Evolutionary conservation across 2,113 vertebrate genomes (phyloP).

Genomic region (Alectura lathami): DNA sequence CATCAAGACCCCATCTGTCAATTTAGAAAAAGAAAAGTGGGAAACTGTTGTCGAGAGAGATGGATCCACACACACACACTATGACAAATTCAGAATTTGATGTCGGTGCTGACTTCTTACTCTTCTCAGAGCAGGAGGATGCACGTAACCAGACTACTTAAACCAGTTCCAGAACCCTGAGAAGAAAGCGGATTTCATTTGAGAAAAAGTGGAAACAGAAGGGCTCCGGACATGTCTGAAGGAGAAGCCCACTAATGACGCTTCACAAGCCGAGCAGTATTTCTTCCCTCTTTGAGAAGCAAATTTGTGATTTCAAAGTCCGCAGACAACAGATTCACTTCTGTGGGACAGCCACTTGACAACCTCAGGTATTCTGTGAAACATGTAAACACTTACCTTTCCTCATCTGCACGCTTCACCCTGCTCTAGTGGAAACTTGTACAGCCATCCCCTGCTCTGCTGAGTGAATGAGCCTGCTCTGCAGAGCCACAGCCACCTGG

Average conservation of each 20-base stretch:
- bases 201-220: not conserved
- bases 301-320: not conserved
- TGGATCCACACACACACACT: not conserved
- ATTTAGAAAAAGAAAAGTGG: not conserved
- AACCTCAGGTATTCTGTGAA: not conserved
- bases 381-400: not conserved
- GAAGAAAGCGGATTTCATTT: not conserved
- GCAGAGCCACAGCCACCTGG: fast-evolving
- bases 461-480: fast-evolving
- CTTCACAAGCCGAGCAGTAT: not conserved
- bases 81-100: not conserved
- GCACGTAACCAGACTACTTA: not conserved
- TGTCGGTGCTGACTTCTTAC: not conserved
- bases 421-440: not conserved
- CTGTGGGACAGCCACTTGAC: fast-evolving
- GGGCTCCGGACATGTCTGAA: not conserved
- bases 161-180: not conserved
- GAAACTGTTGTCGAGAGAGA: not conserved
- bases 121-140: not conserved
- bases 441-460: not conserved
- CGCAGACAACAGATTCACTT: fast-evolving
- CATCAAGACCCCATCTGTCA: not conserved
- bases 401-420: fast-evolving
- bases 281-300: not conserved
- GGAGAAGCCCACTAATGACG: not conserved